Conservation (phyloP, 2,888 invertebrate genomes). For the Napeogenes sylphis region DNA sequence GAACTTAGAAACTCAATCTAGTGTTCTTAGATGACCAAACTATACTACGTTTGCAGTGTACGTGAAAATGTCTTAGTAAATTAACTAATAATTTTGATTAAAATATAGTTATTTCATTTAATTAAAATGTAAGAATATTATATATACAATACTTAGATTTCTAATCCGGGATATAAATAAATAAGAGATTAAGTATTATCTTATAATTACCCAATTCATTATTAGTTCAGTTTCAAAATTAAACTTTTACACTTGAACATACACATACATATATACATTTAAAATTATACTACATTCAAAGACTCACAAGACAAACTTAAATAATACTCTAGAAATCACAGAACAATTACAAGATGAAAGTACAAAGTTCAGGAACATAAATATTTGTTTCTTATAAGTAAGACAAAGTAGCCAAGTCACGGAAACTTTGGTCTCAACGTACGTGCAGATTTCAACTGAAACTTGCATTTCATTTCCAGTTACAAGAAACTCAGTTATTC, state of each 20-base stretch:
- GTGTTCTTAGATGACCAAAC: conserved; percentile 22
- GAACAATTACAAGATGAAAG: conserved; percentile 1
- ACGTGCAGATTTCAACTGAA: not conserved
- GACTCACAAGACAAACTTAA: not conserved
- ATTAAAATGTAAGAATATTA: too few species aligned
- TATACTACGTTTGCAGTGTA: not conserved
- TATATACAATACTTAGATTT: too few species aligned
- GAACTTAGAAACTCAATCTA: conserved; percentile 31
- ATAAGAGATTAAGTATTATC: too few species aligned
- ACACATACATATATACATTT: too few species aligned
- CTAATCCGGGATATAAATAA: too few species aligned
- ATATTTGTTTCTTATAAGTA: conserved; percentile 5
- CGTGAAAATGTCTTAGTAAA: not conserved
- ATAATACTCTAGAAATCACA: not conserved
- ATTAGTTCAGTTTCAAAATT: too few species aligned
- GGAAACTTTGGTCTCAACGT: not conserved
- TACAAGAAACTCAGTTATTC: not conserved
- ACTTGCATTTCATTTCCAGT: conserved; percentile 6
- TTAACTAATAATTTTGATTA: too few species aligned
- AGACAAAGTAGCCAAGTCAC: conserved; percentile 6
- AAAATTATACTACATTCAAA: too few species aligned
- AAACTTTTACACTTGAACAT: too few species aligned
- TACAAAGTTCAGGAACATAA: conserved; percentile 1
- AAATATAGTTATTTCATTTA: too few species aligned
- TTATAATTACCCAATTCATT: too few species aligned